Evolutionary conservation across 2,888 invertebrate genomes (phyloP), one percentile per base, ranked within the genome.

Genomic region (Cosmopolites sordidus): DNA sequence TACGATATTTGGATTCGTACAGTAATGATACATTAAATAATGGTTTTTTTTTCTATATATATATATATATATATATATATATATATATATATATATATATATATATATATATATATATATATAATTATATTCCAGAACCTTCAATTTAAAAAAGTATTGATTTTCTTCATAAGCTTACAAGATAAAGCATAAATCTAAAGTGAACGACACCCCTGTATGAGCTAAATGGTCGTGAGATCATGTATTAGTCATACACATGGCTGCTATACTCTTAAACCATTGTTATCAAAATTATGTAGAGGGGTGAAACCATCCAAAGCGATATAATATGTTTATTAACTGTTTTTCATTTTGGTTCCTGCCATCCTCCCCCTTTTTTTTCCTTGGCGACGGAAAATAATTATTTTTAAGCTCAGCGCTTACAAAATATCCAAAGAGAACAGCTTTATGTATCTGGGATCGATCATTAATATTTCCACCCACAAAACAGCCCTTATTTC

Each of bases 171-270:
- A 22, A 22, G 8, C 22, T 8, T 8, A 22, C 22, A 22, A 22
- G 22, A 22, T 22, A 22, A 22, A 22, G 22, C 22, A 22, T 22
- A 22, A 8, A 22, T 22, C 4, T 22, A 22, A 22, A 22, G 22
- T 22, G 22, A 22, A 22, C 4, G 22, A 22, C 22, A 22, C 22
- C 22, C 22, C 22, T 22, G 22, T 22, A 33, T 6, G 40, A 40
- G 39, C 43, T 18, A 30, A 48, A 55, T 46, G 42, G 48, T 33
- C 41, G 37, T 27, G 48, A 43, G 50, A 56, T 69, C 68, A 69
- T 69, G 66, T 65, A 68, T 71, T 73, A 71, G 70, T 73, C 72
- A 73, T 71, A 68, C 68, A 67, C 68, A 68, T 68, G 68, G 63
- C 62, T 62, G 63, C 61, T 47, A 50, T 58, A 49, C 50, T 60